Evolutionary conservation across 2,888 invertebrate species (phyloP).

Genomic region (Catocala nupta): DNA sequence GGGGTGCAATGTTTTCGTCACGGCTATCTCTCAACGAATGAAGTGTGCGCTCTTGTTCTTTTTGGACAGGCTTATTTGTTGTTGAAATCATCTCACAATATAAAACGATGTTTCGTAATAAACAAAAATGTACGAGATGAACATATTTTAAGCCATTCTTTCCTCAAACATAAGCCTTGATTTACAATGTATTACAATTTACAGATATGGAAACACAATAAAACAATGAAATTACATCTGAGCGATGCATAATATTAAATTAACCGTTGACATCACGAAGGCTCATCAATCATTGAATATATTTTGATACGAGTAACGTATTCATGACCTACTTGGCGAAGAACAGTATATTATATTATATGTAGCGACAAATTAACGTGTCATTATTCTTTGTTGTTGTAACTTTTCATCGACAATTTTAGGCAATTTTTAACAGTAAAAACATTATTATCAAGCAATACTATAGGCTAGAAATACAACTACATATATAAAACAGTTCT

Average conservation of each 20-base stretch:
- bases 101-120: constrained; percentile 31
- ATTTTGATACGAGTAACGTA: constrained; percentile 68
- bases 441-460: neutral
- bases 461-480: too few species aligned
- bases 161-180: constrained; percentile 53
- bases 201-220: constrained; percentile 50
- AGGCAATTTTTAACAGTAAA: constrained; percentile 54
- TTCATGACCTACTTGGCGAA: constrained; percentile 68
- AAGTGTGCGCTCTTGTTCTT: constrained; percentile 57
- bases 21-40: constrained; percentile 67
- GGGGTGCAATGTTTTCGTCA: constrained; percentile 76
- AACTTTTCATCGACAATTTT: constrained; percentile 65
- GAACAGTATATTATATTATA: constrained; percentile 33
- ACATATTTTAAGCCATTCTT: constrained; percentile 42
- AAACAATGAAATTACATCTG: constrained; percentile 51
- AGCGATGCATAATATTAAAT: constrained; percentile 66
- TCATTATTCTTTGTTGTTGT: constrained; percentile 69
- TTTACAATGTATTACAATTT: constrained; percentile 60
- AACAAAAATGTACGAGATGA: constrained; percentile 1
- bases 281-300: constrained; percentile 70
- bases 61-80: constrained; percentile 50
- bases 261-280: constrained; percentile 68
- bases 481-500: too few species aligned
- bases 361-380: constrained; percentile 73
- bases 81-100: constrained; percentile 46